phyloP scores from a whole-genome alignment of 2,797 vertebrate genomes.

The Lepus townsendii region DNA sequence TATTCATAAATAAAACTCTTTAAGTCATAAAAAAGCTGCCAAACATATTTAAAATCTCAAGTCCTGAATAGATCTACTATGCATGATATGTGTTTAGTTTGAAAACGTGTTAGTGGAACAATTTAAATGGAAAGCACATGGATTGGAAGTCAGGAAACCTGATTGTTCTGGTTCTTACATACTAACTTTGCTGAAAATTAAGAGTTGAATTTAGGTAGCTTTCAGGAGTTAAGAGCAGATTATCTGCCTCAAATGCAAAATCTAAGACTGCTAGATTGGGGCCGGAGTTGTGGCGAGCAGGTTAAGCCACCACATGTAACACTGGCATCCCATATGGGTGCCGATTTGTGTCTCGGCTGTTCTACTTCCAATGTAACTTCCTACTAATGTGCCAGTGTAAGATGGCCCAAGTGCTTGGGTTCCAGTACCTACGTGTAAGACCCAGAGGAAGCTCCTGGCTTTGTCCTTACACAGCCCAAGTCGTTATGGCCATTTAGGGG shows the following conservation, averaged over 20 bases:
- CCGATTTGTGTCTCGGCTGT: too few species aligned
- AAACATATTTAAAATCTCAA: slow-evolving; percentile 28
- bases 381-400: too few species aligned
- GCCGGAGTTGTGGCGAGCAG: too few species aligned
- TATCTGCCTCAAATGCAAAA: background rate
- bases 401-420: too few species aligned
- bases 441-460: too few species aligned
- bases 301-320: too few species aligned
- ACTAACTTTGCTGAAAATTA: background rate
- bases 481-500: too few species aligned
- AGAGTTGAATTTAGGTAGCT: background rate
- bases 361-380: too few species aligned
- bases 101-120: background rate
- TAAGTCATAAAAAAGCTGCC: slow-evolving; percentile 19
- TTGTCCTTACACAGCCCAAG: too few species aligned
- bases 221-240: background rate
- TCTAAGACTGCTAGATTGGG: too few species aligned
- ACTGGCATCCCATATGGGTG: too few species aligned
- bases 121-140: slow-evolving; percentile 27
- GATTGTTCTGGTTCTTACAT: background rate
- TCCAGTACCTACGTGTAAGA: too few species aligned
- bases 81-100: background rate
- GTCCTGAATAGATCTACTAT: background rate
- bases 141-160: background rate
- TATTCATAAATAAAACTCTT: slow-evolving; percentile 9